A percentile compares a stretch with the other conserved stretches of the same genome.
Evolutionary conservation across 2,113 vertebrate genomes (phyloP).

Genomic region (Erythrolamprus reginae): DNA sequence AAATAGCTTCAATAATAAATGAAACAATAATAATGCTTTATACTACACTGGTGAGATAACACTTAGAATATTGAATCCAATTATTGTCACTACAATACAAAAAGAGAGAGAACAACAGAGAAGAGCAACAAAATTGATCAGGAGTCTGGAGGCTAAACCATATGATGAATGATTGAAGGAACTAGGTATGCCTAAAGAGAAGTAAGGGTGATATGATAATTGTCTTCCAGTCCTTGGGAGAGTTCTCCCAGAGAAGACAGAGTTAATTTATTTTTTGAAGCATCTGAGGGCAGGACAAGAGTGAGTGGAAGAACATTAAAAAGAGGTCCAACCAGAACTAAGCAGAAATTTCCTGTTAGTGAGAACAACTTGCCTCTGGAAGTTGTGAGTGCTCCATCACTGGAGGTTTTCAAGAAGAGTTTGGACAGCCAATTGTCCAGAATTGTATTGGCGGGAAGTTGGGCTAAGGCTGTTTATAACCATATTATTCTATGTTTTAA

Average conservation of each 20-base stretch:
- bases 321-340: background rate
- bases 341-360: background rate
- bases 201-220: background rate
- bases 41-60: no score
- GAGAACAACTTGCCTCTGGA: background rate
- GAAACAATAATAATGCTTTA: no score
- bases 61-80: no score
- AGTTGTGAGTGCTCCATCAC: background rate
- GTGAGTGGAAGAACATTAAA: background rate
- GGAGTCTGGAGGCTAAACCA: background rate
- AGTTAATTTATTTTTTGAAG: background rate
- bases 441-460: background rate
- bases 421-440: background rate
- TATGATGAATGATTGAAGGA: background rate
- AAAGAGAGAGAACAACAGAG: no score
- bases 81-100: no score
- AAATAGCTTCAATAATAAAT: no score
- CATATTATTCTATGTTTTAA: background rate
- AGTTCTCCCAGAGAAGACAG: background rate
- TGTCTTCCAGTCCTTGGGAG: background rate
- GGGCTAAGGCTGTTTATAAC: no score
- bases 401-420: background rate
- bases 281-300: background rate
- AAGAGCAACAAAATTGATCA: background rate
- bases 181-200: background rate